Evolutionary conservation across 2,888 invertebrate species (phyloP).

Genomic region (Pheosia gnoma): DNA sequence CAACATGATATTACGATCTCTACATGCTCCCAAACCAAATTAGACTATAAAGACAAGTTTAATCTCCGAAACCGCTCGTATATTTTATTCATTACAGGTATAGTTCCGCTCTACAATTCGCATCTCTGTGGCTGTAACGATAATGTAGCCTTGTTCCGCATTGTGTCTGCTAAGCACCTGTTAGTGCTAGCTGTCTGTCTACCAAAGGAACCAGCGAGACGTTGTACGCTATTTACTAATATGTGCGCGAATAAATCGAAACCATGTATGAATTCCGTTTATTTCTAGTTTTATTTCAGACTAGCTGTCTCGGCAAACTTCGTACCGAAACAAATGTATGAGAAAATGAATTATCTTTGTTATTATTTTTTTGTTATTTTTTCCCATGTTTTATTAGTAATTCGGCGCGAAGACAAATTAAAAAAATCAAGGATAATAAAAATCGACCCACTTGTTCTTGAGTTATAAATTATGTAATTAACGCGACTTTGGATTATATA

Average conservation of each 20-base stretch:
- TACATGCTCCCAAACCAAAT: background rate
- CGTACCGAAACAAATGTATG: too few species aligned
- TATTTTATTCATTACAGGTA: slow-evolving; percentile 4
- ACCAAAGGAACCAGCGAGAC: background rate
- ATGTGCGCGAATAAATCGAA: background rate
- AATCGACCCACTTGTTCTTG: too few species aligned
- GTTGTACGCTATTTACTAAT: background rate
- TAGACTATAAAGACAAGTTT: slow-evolving; percentile 6
- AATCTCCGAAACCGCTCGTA: slow-evolving; percentile 1
- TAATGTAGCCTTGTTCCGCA: slow-evolving; percentile 4
- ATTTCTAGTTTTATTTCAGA: too few species aligned
- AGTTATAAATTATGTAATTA: too few species aligned
- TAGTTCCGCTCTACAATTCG: background rate
- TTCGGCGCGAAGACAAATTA: too few species aligned
- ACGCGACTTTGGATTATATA: too few species aligned
- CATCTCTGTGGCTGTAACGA: slow-evolving; percentile 1
- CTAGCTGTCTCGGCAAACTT: too few species aligned
- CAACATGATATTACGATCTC: background rate
- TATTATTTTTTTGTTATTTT: too few species aligned
- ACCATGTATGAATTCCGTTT: too few species aligned
- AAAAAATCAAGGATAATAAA: too few species aligned
- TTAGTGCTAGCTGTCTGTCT: background rate
- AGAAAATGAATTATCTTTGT: too few species aligned
- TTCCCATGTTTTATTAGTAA: too few species aligned
- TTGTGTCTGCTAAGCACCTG: background rate